Percentiles rank a stretch among this genome's conserved stretches.
Evolutionary conservation across 2,888 invertebrate genomes (phyloP).

Genomic region (Trilocha varians): DNA sequence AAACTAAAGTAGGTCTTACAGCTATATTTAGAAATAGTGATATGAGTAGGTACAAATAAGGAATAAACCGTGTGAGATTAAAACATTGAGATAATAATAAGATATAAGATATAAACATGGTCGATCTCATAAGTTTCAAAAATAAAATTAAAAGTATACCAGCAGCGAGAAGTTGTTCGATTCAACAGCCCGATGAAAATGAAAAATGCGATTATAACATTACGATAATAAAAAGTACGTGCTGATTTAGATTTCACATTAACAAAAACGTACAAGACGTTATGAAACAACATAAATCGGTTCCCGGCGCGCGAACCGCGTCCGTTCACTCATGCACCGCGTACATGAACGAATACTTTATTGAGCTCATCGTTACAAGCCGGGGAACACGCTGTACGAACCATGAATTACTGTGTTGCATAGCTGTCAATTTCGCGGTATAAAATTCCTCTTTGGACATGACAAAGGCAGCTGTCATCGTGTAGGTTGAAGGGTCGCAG

Average conservation of each 20-base stretch:
- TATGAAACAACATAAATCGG: conserved; percentile 61
- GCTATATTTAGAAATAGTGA: no score
- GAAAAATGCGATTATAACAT: conserved; percentile 16
- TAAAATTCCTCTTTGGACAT: conserved; percentile 59
- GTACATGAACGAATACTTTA: conserved; percentile 48
- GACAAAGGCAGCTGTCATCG: conserved; percentile 69
- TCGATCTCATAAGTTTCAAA: not conserved
- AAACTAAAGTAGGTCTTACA: no score
- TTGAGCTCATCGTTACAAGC: conserved; percentile 48
- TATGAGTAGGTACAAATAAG: no score
- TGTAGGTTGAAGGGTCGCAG: conserved; percentile 55
- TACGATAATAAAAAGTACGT: conserved; percentile 26
- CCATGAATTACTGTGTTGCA: conserved; percentile 51
- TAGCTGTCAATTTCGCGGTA: conserved; percentile 65
- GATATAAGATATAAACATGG: no score
- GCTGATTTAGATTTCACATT: conserved; percentile 64
- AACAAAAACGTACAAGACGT: conserved; percentile 62
- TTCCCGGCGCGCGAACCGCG: conserved; percentile 50
- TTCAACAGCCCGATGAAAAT: conserved; percentile 9
- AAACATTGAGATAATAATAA: no score
- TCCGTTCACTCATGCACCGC: conserved; percentile 35
- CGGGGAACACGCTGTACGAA: conserved; percentile 41
- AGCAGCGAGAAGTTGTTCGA: not conserved
- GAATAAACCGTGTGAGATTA: no score
- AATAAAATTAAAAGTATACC: not conserved